Percentiles rank a stretch among this genome's conserved stretches.
Conservation (phyloP, 2,888 invertebrate species). For the Andrena marginata region DNA sequence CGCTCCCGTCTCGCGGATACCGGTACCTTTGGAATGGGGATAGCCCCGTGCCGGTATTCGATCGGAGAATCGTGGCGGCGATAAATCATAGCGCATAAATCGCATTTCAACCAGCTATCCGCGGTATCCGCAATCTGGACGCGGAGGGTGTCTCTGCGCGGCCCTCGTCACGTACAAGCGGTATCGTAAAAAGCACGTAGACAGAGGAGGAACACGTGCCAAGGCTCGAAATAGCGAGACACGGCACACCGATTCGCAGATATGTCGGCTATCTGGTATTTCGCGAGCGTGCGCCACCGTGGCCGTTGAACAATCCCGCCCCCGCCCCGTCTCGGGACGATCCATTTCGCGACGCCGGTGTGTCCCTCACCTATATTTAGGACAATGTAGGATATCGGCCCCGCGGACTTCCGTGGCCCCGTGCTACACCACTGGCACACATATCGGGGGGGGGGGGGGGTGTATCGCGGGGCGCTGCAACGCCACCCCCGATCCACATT, state of each 20-base stretch:
- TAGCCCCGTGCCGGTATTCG: background rate
- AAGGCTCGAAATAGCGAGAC: slow-evolving; percentile 62
- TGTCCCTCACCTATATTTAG: slow-evolving; percentile 67
- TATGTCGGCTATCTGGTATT: slow-evolving; percentile 41
- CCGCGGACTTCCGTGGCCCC: slow-evolving; percentile 55
- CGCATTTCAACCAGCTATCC: slow-evolving; percentile 26
- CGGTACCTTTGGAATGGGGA: background rate
- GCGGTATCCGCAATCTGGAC: slow-evolving; percentile 28
- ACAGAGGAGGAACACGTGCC: slow-evolving; percentile 56
- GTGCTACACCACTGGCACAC: slow-evolving; percentile 30
- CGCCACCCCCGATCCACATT: background rate
- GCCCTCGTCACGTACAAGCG: slow-evolving; percentile 24
- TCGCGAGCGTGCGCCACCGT: slow-evolving; percentile 25
- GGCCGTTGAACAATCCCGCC: slow-evolving; percentile 56
- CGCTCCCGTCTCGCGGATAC: background rate
- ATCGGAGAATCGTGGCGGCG: background rate
- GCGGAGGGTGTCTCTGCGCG: slow-evolving; percentile 35
- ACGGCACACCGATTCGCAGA: slow-evolving; percentile 37
- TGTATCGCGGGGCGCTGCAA: slow-evolving; percentile 12
- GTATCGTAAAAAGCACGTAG: slow-evolving; percentile 45
- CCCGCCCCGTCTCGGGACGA: slow-evolving; percentile 47
- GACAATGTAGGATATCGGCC: slow-evolving; percentile 58
- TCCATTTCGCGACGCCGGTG: slow-evolving; percentile 54
- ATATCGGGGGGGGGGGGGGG: background rate
- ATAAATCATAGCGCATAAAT: slow-evolving; percentile 29